phyloP scores from a whole-genome alignment of 2,113 vertebrate species.

The Excalfactoria chinensis region DNA sequence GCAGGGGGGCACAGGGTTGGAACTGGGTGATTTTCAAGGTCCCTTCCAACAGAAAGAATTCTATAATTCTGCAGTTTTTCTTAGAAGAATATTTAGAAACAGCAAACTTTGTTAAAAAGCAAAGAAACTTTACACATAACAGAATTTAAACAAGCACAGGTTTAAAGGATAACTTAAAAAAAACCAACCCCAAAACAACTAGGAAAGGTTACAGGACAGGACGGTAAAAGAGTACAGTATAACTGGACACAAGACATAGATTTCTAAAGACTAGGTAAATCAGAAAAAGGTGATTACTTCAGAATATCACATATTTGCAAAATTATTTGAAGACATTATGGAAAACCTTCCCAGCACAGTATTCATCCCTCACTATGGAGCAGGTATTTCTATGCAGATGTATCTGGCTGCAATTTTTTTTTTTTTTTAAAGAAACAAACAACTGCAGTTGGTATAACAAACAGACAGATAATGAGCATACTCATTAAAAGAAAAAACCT shows the following conservation, averaged over 20 bases:
- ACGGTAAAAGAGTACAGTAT: background rate
- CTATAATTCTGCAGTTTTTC: background rate
- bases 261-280: background rate
- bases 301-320: background rate
- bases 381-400: background rate
- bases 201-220: background rate
- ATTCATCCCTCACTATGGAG: rapidly evolving
- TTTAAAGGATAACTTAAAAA: background rate
- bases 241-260: rapidly evolving
- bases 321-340: background rate
- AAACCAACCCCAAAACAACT: background rate
- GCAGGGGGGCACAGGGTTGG: background rate
- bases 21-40: background rate
- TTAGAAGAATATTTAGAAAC: background rate
- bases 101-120: background rate
- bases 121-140: background rate
- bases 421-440: background rate
- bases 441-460: background rate
- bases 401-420: background rate
- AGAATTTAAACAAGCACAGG: background rate
- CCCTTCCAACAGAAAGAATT: background rate
- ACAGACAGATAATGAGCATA: background rate
- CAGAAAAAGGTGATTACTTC: background rate
- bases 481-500: background rate
- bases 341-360: background rate